Evolutionary conservation across 2,113 vertebrate species (phyloP), one percentile per base, ranked within the genome.

Genomic region (Emydocephalus ijimae): DNA sequence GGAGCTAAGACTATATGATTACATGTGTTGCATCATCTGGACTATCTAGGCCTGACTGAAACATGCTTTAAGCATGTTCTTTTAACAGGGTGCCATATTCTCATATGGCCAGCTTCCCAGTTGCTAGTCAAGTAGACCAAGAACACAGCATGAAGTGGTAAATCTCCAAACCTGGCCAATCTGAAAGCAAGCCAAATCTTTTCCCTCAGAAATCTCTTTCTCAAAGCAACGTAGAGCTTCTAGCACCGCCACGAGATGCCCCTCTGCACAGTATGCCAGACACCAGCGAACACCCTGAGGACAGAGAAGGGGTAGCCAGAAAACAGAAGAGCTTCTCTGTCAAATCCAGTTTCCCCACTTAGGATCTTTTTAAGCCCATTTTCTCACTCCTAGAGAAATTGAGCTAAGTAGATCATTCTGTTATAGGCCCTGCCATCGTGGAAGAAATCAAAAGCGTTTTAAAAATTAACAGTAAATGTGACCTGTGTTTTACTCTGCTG

Each of bases 231-330:
- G 11, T 69, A 93, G 86, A 48, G 92, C 87, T 2, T 50, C 29
- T 61, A 93, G 52, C 3, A 15, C 45, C 0, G 90, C 90, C 9
- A 14, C 1, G 4, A 91, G 90, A 29, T 93, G 92, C 0, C 69
- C 86, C 43, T 91, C 64, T 5, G 86, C 90, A 5, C 92, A 93
- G 14, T 52, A 81, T 14, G 26, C 14, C 90, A 93, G 29, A 55
- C 92, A 93, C 52, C 43, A 57, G 43, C 87, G 34, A 57, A 74
- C 12, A 23, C 92, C 86, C 92, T 93, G 54, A 7, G 15, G 43
- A 7, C 3, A 56, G n/a, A 61, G 48, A 52, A 55, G 23, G 10
- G 9, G 0, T 12, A 10, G n/a, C 39, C 20, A 24, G 6, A 12
- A 43, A 9, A 14, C 26, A 50, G 20, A n/a, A 24, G 15, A 29